Base-by-base conservation (phyloP, 2,113 vertebrate genomes). In the Dasyurus viverrinus region DNA sequence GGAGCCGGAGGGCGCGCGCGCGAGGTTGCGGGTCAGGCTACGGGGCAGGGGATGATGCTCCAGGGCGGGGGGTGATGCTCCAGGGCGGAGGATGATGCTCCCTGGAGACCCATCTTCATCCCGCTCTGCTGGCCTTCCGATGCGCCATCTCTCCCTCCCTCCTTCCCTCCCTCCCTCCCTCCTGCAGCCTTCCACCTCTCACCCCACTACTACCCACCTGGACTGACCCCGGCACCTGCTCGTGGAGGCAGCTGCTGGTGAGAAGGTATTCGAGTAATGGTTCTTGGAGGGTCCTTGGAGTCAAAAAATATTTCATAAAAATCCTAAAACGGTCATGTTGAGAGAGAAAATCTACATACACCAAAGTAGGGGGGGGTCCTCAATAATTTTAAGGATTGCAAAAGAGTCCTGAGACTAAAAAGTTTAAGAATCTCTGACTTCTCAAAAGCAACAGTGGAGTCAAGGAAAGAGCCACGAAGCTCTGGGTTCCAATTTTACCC, bases 1-100 rank as follows among this genome's bases (percentile, higher is more conserved):
- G 47, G 26, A 9, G 25, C 26, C 76, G 89, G 26, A 0, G 1
- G 96, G 93, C 0, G 42, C 95, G 91, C 76, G 1, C 93, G 19
- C 93, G 89, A 97, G 50, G 96, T 2, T 93, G 52, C 36, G n/a
- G 96, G 48, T 92, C 42, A 36, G 36, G 57, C 57, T 68, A 11
- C 89, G 25, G 89, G 46, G n/a, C 42, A 2, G 89, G 46, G 89
- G 89, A 12, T 91, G 89, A 36, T 68, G 57, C 57, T 68, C 25
- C 89, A 26, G 89, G 89, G n/a, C 42, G 10, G 89, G 50, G 50
- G 50, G 8, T 92, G 89, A 30, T 60, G 57, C 57, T 60, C 25
- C 89, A 26, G 89, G 89, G n/a, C 19, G 10, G 89, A 23, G 89
- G 89, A 12, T 27, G 89, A 90, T 27, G 89, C 23, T 46, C 89